Evolutionary conservation across 1,140 invertebrate genomes (phyloP).

Genomic region (Conus betulinus): DNA sequence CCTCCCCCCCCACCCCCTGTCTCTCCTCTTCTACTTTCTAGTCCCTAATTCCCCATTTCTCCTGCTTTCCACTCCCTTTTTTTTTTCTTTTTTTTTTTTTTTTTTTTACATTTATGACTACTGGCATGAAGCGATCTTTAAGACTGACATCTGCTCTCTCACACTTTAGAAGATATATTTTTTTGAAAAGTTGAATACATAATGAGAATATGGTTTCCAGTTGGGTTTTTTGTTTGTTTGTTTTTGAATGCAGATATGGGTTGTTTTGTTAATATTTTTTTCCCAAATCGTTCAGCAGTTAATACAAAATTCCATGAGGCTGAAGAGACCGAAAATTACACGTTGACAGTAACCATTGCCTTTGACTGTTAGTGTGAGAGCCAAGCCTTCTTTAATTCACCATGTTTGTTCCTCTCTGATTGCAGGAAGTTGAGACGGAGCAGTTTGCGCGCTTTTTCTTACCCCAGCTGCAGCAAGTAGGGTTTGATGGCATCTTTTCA

Average conservation of each 20-base stretch:
- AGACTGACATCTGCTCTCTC: no score
- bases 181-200: neutral
- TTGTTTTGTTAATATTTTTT: constrained; percentile 20
- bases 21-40: neutral
- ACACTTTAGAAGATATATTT: neutral
- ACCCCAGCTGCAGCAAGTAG: constrained; percentile 93
- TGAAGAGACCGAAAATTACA: no score
- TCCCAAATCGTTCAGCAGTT: no score
- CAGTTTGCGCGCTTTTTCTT: constrained; percentile 98
- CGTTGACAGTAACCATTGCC: no score
- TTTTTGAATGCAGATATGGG: no score
- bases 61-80: neutral
- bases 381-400: no score
- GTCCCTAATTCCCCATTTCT: no score
- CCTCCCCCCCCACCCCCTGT: neutral
- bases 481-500: constrained; percentile 99
- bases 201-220: neutral
- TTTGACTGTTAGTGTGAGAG: no score
- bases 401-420: neutral
- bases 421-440: constrained; percentile 98
- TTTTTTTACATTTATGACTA: neutral
- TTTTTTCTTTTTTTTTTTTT: neutral
- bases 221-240: no score
- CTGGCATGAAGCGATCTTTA: no score
- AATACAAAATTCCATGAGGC: no score